Base-by-base conservation (phyloP, 2,797 vertebrate species). In the Amniataba percoides region DNA sequence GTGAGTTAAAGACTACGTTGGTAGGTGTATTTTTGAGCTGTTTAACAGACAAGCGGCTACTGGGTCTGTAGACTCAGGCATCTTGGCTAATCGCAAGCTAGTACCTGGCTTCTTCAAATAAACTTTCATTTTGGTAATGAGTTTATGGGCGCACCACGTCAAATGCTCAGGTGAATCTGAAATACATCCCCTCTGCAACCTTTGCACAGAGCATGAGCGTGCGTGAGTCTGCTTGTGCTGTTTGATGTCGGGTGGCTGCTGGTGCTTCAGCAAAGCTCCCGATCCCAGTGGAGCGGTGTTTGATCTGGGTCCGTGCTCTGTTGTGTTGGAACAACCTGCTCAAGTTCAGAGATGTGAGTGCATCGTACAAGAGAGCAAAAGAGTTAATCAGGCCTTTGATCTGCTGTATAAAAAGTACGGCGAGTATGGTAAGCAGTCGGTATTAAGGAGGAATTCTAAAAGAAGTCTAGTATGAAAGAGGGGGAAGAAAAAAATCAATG, bases 181-280 rank as follows among this genome's bases (percentile, higher is more conserved):
- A 88, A 83, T 11, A 61, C 7, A 74, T 71, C 78, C 73, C 74
- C 70, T 74, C 45, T 75, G 74, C 73, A 83, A 63, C 69, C 70
- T 19, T 15, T 18, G 63, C 78, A 71, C 65, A 68, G 71, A 80
- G 80, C 36, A 61, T 9, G 45, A 68, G 78, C 61, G 79, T 61
- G 81, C 40, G 46, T 53, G 80, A 82, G 69, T 70, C 74, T 81
- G 25, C 73, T 86, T 21, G 0, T 25, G 63, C 70, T 7, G 84
- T 94, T 94, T 94, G 93, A 94, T 94, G 91, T 94, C 70, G 84
- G 91, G 87, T 90, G 88, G 90, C 84, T 88, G 87, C 88, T 81
- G 82, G 74, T 83, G 84, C 89, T 87, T 77, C 67, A 56, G 91
- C 72, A 83, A 70, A 88, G 85, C 89, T 88, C 84, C 87, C 78